Evolutionary conservation across 2,113 vertebrate genomes (phyloP), one percentile per base, ranked within the genome.

Genomic region (Callipepla californica): DNA sequence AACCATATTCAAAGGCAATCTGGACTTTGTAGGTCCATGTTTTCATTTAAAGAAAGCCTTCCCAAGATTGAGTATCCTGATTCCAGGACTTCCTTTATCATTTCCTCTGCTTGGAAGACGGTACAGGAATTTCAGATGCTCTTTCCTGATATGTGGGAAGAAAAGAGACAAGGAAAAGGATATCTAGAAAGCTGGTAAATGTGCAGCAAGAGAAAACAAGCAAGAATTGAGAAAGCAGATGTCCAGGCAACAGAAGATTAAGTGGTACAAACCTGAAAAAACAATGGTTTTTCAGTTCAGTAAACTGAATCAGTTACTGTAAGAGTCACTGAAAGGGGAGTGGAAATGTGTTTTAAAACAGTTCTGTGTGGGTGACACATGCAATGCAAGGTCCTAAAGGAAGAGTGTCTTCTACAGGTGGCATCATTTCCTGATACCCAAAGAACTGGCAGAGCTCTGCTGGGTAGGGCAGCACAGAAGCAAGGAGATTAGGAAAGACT

Each of bases 381-480:
- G 23, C 40, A 62, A 23, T n/a, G 18, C 38, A 76, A 80, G 34
- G 25, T 17, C 50, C 62, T 65, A 42, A 38, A 79, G 58, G 21
- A 53, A 61, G 13, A 36, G 6, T 25, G 36, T 47, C 30, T 75
- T 90, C 66, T 85, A 44, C 0, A 7, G 59, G 62, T 76, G 63
- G 13, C 18, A 69, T 68, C 90, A 58, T 89, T 91, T 81, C 55
- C 22, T n/a, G 15, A 85, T 67, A 72, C 72, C 38, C 40, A 78
- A 58, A 17, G 38, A 89, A 68, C 7, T 23, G 76, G 76, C 14
- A 85, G 80, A 92, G 44, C 48, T 94, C 80, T 80, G 76, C 73
- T 88, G 87, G 84, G 85, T 17, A 65, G 40, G 44, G 59, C 63
- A 94, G 77, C 50, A 68, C 79, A 68, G n/a, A 90, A 87, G 74